phyloP scores from a whole-genome alignment of 2,113 vertebrate genomes.

The Lethenteron camtschaticum region DNA sequence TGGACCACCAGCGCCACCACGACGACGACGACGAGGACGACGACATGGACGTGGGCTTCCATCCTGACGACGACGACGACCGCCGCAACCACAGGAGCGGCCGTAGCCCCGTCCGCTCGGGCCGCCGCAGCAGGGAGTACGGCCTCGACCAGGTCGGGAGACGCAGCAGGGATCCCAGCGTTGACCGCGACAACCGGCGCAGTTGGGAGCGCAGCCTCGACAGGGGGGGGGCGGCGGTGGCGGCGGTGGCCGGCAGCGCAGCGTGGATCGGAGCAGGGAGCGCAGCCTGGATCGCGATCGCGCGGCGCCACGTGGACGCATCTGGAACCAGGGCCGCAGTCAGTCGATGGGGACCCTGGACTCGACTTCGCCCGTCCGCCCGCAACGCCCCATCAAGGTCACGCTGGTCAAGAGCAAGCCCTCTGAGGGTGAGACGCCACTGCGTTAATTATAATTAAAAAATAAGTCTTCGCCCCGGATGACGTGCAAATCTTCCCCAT shows the following conservation, averaged over 20 bases:
- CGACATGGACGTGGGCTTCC: slow-evolving; percentile 41
- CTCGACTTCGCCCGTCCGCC: slow-evolving; percentile 59
- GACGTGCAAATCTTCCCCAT: too few relatives aligned
- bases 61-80: slow-evolving; percentile 38
- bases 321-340: slow-evolving; percentile 36
- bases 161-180: too few relatives aligned
- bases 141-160: too few relatives aligned
- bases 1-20: too few relatives aligned
- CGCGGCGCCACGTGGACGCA: slow-evolving; percentile 12
- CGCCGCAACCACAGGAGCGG: slow-evolving; percentile 37
- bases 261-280: slow-evolving; percentile 24
- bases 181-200: too few relatives aligned
- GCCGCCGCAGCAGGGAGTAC: not conserved
- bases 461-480: too few relatives aligned
- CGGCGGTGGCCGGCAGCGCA: not conserved
- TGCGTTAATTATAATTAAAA: too few relatives aligned
- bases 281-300: slow-evolving; percentile 35
- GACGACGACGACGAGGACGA: slow-evolving; percentile 74
- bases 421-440: not conserved
- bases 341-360: slow-evolving; percentile 30
- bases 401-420: slow-evolving; percentile 71
- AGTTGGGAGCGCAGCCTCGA: too few relatives aligned
- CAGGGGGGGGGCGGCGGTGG: not conserved
- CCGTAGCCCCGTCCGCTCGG: slow-evolving; percentile 22
- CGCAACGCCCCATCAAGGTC: slow-evolving; percentile 73